Evolutionary conservation across 2,888 invertebrate genomes (phyloP), one percentile per base, ranked within the genome.

Genomic region (Ecdyonurus torrentis): DNA sequence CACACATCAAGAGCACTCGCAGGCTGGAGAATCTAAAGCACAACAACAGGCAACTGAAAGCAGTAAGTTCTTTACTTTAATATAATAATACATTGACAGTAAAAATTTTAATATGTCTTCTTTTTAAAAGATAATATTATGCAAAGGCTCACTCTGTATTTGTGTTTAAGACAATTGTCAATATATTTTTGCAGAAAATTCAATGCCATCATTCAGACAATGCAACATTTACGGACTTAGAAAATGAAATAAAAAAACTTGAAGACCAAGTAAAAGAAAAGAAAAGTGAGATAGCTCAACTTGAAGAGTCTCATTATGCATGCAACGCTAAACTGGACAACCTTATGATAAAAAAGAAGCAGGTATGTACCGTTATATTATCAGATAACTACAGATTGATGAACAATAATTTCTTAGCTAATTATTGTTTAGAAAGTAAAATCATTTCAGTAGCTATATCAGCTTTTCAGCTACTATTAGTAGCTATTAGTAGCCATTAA

Each of bases 11-110:
- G 63, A 76, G 80, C 63, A 74, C 77, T 61, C 77, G 81, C 66
- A 83, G 83, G 69, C 70, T 84, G 52, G 80, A 81, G 64, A 82
- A 84, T 70, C 70, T 82, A 25, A 78, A 74, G 66, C 77, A 78
- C 60, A 82, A 81, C 71, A 76, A 82, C 2, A 82, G 81, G 67
- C 77, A 81, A 66, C 69, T 78, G 3, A 73, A 76, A 65, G 77
- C 74, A 67, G 81, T 79, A 71, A 68, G 70, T 69, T 61, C 18
- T 63, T 59, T n/a, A n/a, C n/a, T n/a, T n/a, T n/a, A n/a, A n/a
- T n/a, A n/a, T n/a, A n/a, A n/a, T n/a, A n/a, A n/a, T n/a, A n/a
- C n/a, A n/a, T n/a, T n/a, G n/a, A n/a, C n/a, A n/a, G n/a, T n/a
- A n/a, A n/a, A n/a, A n/a, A n/a, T n/a, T n/a, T n/a, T n/a, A n/a